Evolutionary conservation across 2,888 invertebrate genomes (phyloP).

Genomic region (Allolobophora icterica): DNA sequence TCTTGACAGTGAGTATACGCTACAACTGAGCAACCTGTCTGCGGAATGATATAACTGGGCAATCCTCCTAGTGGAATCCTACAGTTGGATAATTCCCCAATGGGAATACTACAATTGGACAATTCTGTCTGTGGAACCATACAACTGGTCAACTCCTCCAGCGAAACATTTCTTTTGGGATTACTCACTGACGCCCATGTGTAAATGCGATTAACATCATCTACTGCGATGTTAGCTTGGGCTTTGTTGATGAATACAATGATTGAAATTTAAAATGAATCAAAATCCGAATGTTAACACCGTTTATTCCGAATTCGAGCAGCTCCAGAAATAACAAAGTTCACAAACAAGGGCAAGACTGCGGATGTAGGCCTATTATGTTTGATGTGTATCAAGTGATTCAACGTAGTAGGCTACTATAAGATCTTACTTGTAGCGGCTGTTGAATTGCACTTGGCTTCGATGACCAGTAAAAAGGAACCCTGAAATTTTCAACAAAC

Average conservation of each 20-base stretch:
- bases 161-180: no score
- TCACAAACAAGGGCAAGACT: background rate
- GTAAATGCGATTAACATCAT: background rate
- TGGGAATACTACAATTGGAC: no score
- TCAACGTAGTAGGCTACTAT: no score
- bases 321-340: background rate
- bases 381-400: background rate
- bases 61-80: no score
- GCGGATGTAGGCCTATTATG: no score
- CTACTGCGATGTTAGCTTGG: background rate
- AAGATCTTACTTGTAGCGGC: background rate
- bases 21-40: no score
- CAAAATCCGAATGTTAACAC: background rate
- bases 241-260: background rate
- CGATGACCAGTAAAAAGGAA: background rate
- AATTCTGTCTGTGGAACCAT: no score
- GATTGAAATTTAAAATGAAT: background rate
- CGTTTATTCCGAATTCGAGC: background rate
- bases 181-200: no score
- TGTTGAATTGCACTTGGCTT: slow-evolving; percentile 24
- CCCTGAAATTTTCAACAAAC: background rate
- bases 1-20: background rate
- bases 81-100: no score
- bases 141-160: no score
- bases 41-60: no score